phyloP scores from a whole-genome alignment of 1,140 invertebrate genomes.

The Ganaspis sp. region DNA sequence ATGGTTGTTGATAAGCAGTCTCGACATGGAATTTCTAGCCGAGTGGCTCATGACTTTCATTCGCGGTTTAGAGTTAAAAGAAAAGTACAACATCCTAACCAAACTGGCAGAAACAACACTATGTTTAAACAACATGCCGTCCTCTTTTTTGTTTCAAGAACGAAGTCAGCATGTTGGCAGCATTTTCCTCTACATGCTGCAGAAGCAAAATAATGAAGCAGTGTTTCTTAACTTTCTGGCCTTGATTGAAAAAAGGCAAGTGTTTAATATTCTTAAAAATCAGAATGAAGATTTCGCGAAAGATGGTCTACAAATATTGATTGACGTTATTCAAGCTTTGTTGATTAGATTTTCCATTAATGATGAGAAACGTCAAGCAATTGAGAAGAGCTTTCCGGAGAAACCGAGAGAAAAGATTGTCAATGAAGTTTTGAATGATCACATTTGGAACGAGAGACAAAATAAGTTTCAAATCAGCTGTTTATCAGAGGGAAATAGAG shows the following conservation, averaged over 20 bases:
- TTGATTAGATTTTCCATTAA: slow-evolving; percentile 67
- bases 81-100: slow-evolving; percentile 74
- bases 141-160: slow-evolving; percentile 70
- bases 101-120: slow-evolving; percentile 75
- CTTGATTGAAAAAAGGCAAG: slow-evolving; percentile 45
- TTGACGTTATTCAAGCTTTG: slow-evolving; percentile 73
- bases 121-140: slow-evolving; percentile 68
- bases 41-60: slow-evolving; percentile 77
- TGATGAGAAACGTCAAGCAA: slow-evolving; percentile 23
- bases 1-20: slow-evolving; percentile 74
- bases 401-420: slow-evolving; percentile 48
- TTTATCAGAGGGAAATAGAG: background rate
- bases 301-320: slow-evolving; percentile 73
- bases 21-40: slow-evolving; percentile 73
- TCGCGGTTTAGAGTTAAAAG: slow-evolving; percentile 74
- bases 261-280: slow-evolving; percentile 66
- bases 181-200: slow-evolving; percentile 77
- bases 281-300: slow-evolving; percentile 71
- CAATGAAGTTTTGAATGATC: slow-evolving; percentile 48
- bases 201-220: slow-evolving; percentile 71
- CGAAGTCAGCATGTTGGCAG: slow-evolving; percentile 72
- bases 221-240: slow-evolving; percentile 69
- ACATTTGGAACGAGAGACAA: slow-evolving; percentile 58
- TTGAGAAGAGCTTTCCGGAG: slow-evolving; percentile 50
- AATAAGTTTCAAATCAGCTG: slow-evolving; percentile 44